phyloP scores from a whole-genome alignment of 2,888 invertebrate species.

The Orchesellides sinensis region DNA sequence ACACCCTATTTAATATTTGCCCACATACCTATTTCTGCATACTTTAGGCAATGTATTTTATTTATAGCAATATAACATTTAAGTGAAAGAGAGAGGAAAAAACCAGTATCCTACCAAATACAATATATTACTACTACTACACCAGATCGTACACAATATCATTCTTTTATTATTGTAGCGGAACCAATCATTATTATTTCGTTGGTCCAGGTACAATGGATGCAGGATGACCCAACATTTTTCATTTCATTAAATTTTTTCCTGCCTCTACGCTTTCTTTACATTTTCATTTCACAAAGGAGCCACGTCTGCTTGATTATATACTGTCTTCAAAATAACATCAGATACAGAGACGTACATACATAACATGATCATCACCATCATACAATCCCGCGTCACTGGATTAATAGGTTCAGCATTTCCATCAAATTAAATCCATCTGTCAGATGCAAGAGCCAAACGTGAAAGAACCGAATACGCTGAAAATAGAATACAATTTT shows the following conservation, averaged over 20 bases:
- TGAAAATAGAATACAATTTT: no score
- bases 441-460: constrained; percentile 23
- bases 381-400: constrained; percentile 36
- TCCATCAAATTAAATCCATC: constrained; percentile 65
- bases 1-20: no score
- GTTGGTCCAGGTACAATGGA: constrained; percentile 74
- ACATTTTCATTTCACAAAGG: constrained; percentile 56
- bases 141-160: constrained; percentile 6
- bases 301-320: constrained; percentile 62
- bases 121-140: background rate
- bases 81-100: no score
- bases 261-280: constrained; percentile 40
- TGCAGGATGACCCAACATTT: constrained; percentile 75
- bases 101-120: no score
- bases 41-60: no score
- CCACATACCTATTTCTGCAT: no score
- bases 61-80: no score
- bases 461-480: background rate
- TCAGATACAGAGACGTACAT: constrained; percentile 29
- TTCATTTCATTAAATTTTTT: constrained; percentile 68
- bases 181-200: constrained; percentile 75
- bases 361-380: constrained; percentile 12
- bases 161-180: constrained; percentile 72
- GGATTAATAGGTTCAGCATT: constrained; percentile 60
- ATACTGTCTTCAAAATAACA: constrained; percentile 54